Percentiles rank a stretch among this genome's conserved stretches.
Conservation (phyloP, 2,888 invertebrate genomes). For the Cephus runcator region DNA sequence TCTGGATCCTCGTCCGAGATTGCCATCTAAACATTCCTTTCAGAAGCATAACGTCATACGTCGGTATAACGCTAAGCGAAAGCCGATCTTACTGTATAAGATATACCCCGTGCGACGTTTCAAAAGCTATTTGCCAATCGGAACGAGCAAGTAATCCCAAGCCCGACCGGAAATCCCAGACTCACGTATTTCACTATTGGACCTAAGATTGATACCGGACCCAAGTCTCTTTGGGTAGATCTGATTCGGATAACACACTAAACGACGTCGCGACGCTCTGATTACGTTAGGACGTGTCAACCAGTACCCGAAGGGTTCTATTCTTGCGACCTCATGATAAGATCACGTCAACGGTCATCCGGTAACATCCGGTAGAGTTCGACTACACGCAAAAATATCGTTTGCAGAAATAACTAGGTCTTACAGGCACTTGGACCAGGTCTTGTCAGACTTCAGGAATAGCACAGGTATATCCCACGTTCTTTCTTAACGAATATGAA, state of each 20-base stretch:
- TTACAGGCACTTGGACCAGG: neutral
- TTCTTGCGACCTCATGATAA: neutral
- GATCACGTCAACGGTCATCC: neutral
- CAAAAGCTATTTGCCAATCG: neutral
- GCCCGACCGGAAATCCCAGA: neutral
- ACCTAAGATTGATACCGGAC: neutral
- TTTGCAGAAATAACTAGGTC: neutral
- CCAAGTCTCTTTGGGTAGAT: neutral
- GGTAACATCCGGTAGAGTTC: neutral
- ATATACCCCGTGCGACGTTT: neutral
- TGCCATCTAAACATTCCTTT: neutral
- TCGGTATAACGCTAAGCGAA: neutral
- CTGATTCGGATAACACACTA: neutral
- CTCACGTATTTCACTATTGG: neutral
- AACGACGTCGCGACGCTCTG: neutral
- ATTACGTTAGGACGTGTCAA: neutral
- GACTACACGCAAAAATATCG: neutral
- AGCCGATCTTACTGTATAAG: neutral
- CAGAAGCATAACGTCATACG: neutral
- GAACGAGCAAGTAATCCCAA: neutral
- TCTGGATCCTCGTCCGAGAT: neutral
- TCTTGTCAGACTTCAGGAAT: neutral
- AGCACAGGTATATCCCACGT: neutral
- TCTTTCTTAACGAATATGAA: neutral
- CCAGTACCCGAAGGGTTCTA: neutral